These are phyloP conservation scores for Sceloporus undulatus DNA, from an alignment of 2,113 vertebrate species.

Conservation along the genomic window DNA sequence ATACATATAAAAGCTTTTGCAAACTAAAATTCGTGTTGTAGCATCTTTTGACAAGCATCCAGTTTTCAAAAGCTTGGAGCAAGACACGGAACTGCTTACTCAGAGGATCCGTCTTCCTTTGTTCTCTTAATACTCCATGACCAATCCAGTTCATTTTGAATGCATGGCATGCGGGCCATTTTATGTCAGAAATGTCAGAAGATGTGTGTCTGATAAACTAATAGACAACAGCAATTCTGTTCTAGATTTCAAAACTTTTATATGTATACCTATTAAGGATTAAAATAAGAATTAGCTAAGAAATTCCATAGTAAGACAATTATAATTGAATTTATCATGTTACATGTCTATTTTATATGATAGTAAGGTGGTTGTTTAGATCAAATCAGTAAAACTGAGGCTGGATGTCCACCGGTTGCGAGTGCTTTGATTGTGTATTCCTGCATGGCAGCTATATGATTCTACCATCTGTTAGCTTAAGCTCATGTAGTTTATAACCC, in stretches of 20 bases:
- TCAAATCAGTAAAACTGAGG: background rate
- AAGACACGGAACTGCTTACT: background rate
- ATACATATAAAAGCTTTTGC: too few species aligned
- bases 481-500: background rate
- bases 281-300: background rate
- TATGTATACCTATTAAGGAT: too few species aligned
- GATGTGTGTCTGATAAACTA: background rate
- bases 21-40: too few species aligned
- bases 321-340: background rate
- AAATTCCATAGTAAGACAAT: background rate
- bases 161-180: background rate
- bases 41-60: background rate
- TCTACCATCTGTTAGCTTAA: background rate
- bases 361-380: background rate
- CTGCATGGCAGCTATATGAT: background rate
- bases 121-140: constrained; percentile 18
- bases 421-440: too few species aligned
- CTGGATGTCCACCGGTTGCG: too few species aligned
- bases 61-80: background rate
- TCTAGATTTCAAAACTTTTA: background rate
- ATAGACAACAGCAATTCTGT: background rate
- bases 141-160: constrained; percentile 10
- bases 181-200: background rate
- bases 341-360: background rate
- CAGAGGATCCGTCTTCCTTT: constrained; percentile 22